These are phyloP conservation scores for Aphidius colemani DNA, from an alignment of 2,888 invertebrate genomes.

Conservation along the genomic window DNA sequence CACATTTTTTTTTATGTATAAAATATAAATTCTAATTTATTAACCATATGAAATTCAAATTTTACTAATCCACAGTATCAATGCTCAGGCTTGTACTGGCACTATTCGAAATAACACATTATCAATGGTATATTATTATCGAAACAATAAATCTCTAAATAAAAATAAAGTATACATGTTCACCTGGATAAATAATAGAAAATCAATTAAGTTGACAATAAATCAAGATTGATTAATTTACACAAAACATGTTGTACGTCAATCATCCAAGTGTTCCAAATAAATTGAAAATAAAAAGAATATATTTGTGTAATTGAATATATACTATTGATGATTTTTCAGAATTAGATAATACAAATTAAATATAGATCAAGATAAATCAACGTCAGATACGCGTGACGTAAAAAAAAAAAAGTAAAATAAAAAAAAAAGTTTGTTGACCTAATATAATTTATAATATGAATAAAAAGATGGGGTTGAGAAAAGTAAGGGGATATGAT, in stretches of 20 bases:
- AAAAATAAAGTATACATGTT: neutral
- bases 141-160: neutral
- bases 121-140: slow-evolving; percentile 1
- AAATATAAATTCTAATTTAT: slow-evolving; percentile 52
- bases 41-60: slow-evolving; percentile 47
- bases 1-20: slow-evolving; percentile 30
- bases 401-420: slow-evolving; percentile 2
- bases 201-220: slow-evolving; percentile 14
- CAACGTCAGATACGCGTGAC: neutral
- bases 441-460: slow-evolving; percentile 29
- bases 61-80: slow-evolving; percentile 44
- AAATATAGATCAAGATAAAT: slow-evolving; percentile 4
- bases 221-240: slow-evolving; percentile 6
- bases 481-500: neutral
- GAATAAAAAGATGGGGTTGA: slow-evolving; percentile 24
- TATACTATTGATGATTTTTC: slow-evolving; percentile 27
- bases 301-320: neutral
- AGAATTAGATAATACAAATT: slow-evolving; percentile 31
- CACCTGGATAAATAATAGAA: slow-evolving; percentile 21
- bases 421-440: slow-evolving; percentile 9
- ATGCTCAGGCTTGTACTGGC: slow-evolving; percentile 41
- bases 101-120: slow-evolving; percentile 7
- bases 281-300: slow-evolving; percentile 8
- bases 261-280: neutral
- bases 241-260: neutral